Conservation (phyloP, 2,113 vertebrate genomes). For the Periophthalmus modestus region DNA sequence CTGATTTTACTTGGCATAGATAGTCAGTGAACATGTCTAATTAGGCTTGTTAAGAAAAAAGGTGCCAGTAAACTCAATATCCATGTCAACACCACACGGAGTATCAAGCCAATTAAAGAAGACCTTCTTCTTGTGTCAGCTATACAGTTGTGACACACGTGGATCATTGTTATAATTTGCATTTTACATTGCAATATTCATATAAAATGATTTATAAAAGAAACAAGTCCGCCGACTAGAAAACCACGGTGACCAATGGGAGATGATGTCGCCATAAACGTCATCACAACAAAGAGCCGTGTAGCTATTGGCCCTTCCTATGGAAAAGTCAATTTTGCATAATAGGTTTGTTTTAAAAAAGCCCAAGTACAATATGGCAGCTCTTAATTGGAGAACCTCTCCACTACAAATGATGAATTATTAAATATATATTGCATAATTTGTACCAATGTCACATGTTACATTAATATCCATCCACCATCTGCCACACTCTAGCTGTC, state of each 20-base stretch:
- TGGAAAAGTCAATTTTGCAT: too few relatives aligned
- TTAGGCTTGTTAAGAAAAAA: constrained; percentile 33
- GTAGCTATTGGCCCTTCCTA: too few relatives aligned
- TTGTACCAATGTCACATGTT: constrained; percentile 14
- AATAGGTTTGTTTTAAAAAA: background rate
- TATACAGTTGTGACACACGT: too few relatives aligned
- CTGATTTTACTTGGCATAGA: constrained; percentile 4
- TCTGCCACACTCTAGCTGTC: constrained; percentile 45
- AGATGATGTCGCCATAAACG: too few relatives aligned
- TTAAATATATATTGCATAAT: constrained; percentile 32
- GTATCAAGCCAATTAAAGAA: constrained; percentile 39
- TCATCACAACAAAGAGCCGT: too few relatives aligned
- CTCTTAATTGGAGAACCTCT: constrained; percentile 35
- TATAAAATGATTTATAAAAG: too few relatives aligned
- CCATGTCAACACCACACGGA: constrained; percentile 35
- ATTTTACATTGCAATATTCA: too few relatives aligned
- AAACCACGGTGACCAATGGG: too few relatives aligned
- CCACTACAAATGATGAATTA: constrained; percentile 37
- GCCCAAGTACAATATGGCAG: constrained; percentile 24
- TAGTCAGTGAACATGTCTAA: constrained; percentile 22
- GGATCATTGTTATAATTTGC: too few relatives aligned
- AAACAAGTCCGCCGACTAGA: too few relatives aligned
- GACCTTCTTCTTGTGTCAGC: background rate
- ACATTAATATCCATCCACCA: constrained; percentile 21
- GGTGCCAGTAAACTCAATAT: constrained; percentile 32